These are phyloP conservation scores for Pseudomyrmex flavicornis DNA, from an alignment of 1,140 invertebrate species.

Conservation along the genomic window DNA sequence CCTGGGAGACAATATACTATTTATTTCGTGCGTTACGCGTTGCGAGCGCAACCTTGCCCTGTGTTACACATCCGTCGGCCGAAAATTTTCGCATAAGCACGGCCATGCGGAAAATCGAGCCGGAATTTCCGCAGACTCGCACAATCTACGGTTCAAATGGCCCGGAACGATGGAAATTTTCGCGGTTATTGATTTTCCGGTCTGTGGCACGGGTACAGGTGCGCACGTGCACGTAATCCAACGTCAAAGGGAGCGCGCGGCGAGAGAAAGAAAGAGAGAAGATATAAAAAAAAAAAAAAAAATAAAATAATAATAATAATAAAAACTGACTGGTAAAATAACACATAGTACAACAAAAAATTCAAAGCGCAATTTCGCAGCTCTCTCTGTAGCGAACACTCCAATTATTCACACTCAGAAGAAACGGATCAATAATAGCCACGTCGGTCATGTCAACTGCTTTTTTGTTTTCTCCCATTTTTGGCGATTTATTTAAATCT, in stretches of 20 bases:
- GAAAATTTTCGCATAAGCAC: slow-evolving; percentile 69
- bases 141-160: slow-evolving; percentile 74
- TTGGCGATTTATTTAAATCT: neutral
- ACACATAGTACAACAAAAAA: slow-evolving; percentile 37
- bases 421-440: slow-evolving; percentile 8
- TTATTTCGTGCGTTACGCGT: neutral
- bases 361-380: slow-evolving; percentile 42
- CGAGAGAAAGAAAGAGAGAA: neutral
- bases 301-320: slow-evolving; percentile 6
- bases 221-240: slow-evolving; percentile 62
- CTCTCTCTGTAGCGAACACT: neutral
- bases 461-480: neutral
- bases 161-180: slow-evolving; percentile 77
- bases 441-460: neutral
- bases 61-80: slow-evolving; percentile 29
- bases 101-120: slow-evolving; percentile 78
- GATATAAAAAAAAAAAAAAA: slow-evolving; percentile 4
- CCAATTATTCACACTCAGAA: slow-evolving; percentile 34
- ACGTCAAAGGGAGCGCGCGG: slow-evolving; percentile 15
- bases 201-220: slow-evolving; percentile 61
- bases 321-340: slow-evolving; percentile 47
- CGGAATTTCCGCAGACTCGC: slow-evolving; percentile 74
- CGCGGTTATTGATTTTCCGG: slow-evolving; percentile 74
- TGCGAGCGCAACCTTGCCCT: slow-evolving; percentile 5
- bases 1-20: neutral